Evolutionary conservation across 2,888 invertebrate genomes (phyloP).

Genomic region (Dynastes grantii): DNA sequence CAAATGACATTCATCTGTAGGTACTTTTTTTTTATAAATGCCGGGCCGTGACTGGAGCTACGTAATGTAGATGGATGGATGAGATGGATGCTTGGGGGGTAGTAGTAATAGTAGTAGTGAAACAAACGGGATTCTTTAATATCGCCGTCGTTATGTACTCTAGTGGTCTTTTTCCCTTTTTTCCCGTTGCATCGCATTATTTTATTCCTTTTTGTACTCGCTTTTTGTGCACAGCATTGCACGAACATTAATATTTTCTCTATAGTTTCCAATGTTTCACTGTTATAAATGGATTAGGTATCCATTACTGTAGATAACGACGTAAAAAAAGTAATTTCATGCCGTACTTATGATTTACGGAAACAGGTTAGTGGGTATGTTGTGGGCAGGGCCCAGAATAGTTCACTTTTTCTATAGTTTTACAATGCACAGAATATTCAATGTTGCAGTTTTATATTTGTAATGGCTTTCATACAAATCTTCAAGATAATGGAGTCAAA

Average conservation of each 20-base stretch:
- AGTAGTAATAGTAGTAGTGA: constrained; percentile 26
- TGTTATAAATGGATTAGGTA: too few relatives aligned
- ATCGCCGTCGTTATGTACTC: constrained; percentile 38
- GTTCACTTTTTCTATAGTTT: too few relatives aligned
- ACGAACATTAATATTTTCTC: constrained; percentile 26
- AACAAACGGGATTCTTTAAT: constrained; percentile 45
- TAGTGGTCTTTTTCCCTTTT: constrained; percentile 1
- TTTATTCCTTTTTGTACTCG: constrained; percentile 26
- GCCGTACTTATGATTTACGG: too few relatives aligned
- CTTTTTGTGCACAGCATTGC: constrained; percentile 15
- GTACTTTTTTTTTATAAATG: constrained; percentile 43
- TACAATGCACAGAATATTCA: too few relatives aligned
- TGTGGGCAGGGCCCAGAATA: too few relatives aligned
- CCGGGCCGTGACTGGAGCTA: constrained; percentile 10
- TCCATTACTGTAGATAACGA: too few relatives aligned
- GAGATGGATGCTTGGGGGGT: constrained; percentile 31
- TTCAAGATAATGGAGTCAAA: too few relatives aligned
- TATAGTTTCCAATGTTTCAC: background rate
- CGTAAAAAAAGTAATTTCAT: too few relatives aligned
- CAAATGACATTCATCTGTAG: constrained; percentile 56
- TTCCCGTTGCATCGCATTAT: constrained; percentile 20
- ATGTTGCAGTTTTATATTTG: too few relatives aligned
- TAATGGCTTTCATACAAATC: too few relatives aligned
- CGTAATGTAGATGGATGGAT: constrained; percentile 24
- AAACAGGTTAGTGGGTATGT: too few relatives aligned